These are phyloP conservation scores for Ophiodon elongatus DNA, from an alignment of 2,113 vertebrate species.

Conservation along the genomic window DNA sequence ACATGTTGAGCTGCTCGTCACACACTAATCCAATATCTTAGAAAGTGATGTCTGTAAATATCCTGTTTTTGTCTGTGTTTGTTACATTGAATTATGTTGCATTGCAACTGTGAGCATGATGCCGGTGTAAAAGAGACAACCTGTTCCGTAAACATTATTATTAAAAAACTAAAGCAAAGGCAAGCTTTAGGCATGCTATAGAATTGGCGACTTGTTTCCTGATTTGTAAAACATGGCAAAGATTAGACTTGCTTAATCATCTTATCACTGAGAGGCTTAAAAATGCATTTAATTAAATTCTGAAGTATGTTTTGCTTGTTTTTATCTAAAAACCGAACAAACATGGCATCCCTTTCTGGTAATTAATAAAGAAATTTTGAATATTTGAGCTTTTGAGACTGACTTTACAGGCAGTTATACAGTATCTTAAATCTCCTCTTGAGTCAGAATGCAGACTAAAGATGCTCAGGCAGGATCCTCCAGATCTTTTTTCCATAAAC, in stretches of 20 bases:
- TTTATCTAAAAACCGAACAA: background rate
- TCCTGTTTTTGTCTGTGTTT: background rate
- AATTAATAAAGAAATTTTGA: background rate
- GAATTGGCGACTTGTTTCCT: background rate
- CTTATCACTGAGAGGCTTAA: constrained; percentile 10
- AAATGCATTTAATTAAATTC: background rate
- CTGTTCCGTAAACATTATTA: background rate
- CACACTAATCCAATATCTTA: constrained; percentile 2
- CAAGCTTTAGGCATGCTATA: background rate
- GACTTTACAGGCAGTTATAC: background rate
- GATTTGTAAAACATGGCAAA: background rate
- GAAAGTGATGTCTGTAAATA: background rate
- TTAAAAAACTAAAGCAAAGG: background rate
- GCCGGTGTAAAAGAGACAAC: background rate
- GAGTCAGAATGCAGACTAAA: background rate
- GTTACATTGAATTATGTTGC: background rate
- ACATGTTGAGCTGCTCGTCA: background rate
- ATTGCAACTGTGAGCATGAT: background rate
- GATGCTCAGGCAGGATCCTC: background rate
- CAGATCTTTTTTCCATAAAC: background rate
- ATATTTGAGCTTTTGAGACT: constrained; percentile 8
- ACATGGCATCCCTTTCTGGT: background rate
- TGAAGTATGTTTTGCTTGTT: background rate
- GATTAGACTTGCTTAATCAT: background rate
- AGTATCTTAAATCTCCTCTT: background rate